A percentile compares a stretch with the other conserved stretches of the same genome.
Conservation (phyloP, 1,140 invertebrate species). For the Drosophila takahashii region DNA sequence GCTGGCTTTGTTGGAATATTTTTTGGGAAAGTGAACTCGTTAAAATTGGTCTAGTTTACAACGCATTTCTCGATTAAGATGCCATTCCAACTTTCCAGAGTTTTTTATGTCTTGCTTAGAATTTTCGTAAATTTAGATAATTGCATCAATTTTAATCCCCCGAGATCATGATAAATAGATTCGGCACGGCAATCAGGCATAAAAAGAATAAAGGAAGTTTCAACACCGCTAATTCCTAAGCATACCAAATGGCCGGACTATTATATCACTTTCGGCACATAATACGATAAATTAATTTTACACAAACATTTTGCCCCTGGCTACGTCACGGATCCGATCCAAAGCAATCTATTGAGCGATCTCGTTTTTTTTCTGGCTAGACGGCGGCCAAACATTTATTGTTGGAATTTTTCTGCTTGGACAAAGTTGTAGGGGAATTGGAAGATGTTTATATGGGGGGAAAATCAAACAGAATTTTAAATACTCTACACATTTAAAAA, state of each 20-base stretch:
- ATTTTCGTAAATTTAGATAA: conserved; percentile 42
- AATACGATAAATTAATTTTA: conserved; percentile 76
- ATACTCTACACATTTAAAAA: too few relatives aligned
- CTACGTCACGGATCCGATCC: conserved; percentile 49
- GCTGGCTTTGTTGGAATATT: conserved; percentile 2
- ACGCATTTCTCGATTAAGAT: conserved; percentile 6
- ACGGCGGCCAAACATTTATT: conserved; percentile 39
- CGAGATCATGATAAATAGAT: conserved; percentile 44
- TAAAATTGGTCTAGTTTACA: conserved; percentile 3
- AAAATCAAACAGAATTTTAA: neutral
- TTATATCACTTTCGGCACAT: conserved; percentile 76
- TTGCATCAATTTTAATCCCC: conserved; percentile 51
- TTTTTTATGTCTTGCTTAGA: neutral
- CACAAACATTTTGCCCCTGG: conserved; percentile 53
- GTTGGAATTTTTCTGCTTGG: conserved; percentile 12
- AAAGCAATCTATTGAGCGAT: conserved; percentile 9
- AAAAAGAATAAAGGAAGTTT: conserved; percentile 59
- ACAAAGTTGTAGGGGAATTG: neutral
- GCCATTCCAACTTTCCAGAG: neutral
- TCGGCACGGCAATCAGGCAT: conserved; percentile 15
- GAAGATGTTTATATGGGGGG: neutral
- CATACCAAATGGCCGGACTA: conserved; percentile 28
- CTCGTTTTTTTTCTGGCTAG: conserved; percentile 10
- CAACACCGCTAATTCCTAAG: conserved; percentile 53
- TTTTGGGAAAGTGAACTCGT: conserved; percentile 23